Base-by-base conservation (phyloP, 2,888 invertebrate genomes). In the Volucella bombylans region DNA sequence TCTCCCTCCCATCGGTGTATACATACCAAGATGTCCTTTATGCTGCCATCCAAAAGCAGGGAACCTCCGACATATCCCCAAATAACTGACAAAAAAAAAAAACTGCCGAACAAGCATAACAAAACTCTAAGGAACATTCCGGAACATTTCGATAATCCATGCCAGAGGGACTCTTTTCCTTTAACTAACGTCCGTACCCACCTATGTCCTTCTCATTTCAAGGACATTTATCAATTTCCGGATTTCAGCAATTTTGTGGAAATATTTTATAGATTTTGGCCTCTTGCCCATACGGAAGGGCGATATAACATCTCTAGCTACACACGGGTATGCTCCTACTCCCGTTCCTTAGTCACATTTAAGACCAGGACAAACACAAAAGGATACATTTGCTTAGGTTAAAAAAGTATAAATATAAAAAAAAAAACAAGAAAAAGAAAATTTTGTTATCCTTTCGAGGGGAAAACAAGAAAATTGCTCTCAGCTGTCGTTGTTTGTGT, bases 221-320 rank as follows among this genome's bases (percentile, higher is more conserved):
- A 73, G 77, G 78, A 82, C 69, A 82, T 82, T 78, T 73, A 82
- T 82, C 82, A 82, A 82, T 82, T 82, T 82, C 78, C 78, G 73
- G 68, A 73, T 78, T 78, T 78, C 68, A 73, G 78, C 64, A 82
- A 65, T 73, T 82, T 78, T 78, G 50, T 39, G 18, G 62, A 64
- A 64, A 72, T 59, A 74, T 74, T 67, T 82, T 77, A 82, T 82
- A 62, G 67, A 78, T 64, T 78, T 73, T 82, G 82, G 82, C 77
- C 77, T 38, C 43, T 14, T 82, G 68, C 72, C 82, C 68, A 52
- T 67, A 41, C 52, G 52, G 45, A 57, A 41, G 45, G 38, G 59
- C 6, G 31, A 31, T 4, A 31, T 31, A 31, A 64, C 15, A 59
- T 78, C 31, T 38, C 31, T 11, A 18, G 12, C n/a, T n/a, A 65